Evolutionary conservation across 1,140 invertebrate species (phyloP), one percentile per base, ranked within the genome.

Genomic region (Pygmarrhopalites habei): DNA sequence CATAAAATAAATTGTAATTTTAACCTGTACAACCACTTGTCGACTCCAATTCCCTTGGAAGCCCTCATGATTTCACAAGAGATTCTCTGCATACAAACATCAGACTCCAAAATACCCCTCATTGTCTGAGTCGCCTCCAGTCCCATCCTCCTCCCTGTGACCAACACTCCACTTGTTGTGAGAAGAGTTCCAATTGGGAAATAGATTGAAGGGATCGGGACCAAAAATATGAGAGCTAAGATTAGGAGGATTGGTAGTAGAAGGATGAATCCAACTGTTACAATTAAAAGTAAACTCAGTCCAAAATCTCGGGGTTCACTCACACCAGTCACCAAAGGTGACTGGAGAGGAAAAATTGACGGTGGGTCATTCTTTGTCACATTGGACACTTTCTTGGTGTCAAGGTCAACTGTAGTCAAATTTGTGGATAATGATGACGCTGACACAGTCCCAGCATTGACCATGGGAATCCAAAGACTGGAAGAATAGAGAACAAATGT

Each of bases 31-130:
- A 49, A 10, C 46, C 46, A 49, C 19, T 19, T 49, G 10, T 49
- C 46, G 12, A 49, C 10, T 7, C 23, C 23, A 5, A 49, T 19
- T 7, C 19, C 23, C 19, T 49, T 49, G 7, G 46, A 49, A 14
- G 46, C 46, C 19, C 23, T 49, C 46, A 49, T 49, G 23, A 49
- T 49, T 21, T 49, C 46, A 49, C 46, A 49, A 23, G 46, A 49
- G 19, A 49, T 19, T 12, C 46, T 7, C 19, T 49, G 46, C 12
- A 49, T 19, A 23, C 46, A 49, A 49, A 49, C 23, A 12, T 49
- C 46, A 12, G 46, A 49, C 7, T 49, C 46, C 46, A 49, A 7
- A 5, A 49, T 23, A 12, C 46, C 23, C 23, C 46, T 12, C 12
- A 49, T 10, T 15, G 14, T 19, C 23, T 23, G 7, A 7, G 23